Percentiles rank a stretch among this genome's conserved stretches.
phyloP scores from a whole-genome alignment of 1,140 invertebrate species.

The Teleopsis dalmanni region DNA sequence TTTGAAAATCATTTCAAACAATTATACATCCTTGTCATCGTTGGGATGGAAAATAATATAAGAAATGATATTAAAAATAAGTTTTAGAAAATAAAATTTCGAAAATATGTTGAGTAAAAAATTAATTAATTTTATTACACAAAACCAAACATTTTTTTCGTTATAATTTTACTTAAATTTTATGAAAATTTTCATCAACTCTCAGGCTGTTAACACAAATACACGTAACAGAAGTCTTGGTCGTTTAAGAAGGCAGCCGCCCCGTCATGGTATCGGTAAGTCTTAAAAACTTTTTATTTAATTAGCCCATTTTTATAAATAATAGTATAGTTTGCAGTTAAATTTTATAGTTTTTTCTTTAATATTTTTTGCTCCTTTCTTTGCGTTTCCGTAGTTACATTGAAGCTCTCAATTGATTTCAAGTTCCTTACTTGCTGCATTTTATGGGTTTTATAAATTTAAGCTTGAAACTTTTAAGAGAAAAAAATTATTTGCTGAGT shows the following conservation, averaged over 20 bases:
- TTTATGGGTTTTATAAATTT: too few species aligned
- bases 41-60: too few species aligned
- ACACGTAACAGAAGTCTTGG: constrained; percentile 46
- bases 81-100: constrained; percentile 3
- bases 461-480: too few species aligned
- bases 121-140: constrained; percentile 2
- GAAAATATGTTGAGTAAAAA: constrained; percentile 25
- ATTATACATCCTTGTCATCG: too few species aligned
- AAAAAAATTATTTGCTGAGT: too few species aligned
- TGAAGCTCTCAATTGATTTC: too few species aligned
- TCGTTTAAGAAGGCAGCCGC: constrained; percentile 45
- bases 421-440: too few species aligned
- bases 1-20: too few species aligned
- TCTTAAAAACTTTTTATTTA: constrained; percentile 14
- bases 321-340: background rate
- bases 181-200: constrained; percentile 10
- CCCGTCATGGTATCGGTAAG: constrained; percentile 46
- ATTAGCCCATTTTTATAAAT: constrained; percentile 7
- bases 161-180: constrained; percentile 10
- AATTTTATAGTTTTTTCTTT: background rate
- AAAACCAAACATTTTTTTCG: constrained; percentile 1
- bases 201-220: constrained; percentile 46
- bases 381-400: too few species aligned
- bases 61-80: background rate
- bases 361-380: background rate